phyloP scores from a whole-genome alignment of 2,113 vertebrate genomes.

The Nyctereutes procyonoides region DNA sequence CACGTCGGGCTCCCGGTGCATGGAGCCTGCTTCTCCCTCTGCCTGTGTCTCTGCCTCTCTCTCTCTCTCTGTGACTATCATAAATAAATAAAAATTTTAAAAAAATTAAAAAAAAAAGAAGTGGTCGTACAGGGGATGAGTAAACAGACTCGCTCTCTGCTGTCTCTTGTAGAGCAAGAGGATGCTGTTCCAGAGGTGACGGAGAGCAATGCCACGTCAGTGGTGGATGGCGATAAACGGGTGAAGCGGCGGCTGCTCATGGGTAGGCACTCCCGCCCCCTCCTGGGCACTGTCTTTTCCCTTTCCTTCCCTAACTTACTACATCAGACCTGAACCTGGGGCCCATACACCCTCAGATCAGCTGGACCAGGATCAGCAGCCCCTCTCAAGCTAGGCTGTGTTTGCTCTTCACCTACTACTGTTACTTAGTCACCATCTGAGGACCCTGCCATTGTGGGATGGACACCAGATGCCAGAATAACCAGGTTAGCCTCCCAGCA shows the following conservation, averaged over 20 bases:
- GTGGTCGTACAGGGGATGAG: not conserved
- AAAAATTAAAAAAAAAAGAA: too few species aligned
- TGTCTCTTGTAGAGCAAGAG: slow-evolving; percentile 90
- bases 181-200: slow-evolving; percentile 87
- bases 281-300: not conserved
- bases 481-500: not conserved
- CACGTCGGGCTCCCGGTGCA: too few species aligned
- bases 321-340: not conserved
- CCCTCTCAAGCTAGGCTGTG: not conserved
- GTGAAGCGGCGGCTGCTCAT: slow-evolving; percentile 97
- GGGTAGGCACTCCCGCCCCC: slow-evolving; percentile 89
- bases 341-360: not conserved
- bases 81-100: too few species aligned
- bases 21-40: too few species aligned
- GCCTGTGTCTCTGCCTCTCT: too few species aligned
- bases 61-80: too few species aligned
- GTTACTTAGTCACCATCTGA: not conserved
- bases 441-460: not conserved
- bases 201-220: slow-evolving; percentile 92
- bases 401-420: not conserved
- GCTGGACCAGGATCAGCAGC: not conserved
- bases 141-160: slow-evolving; percentile 15
- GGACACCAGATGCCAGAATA: rapidly evolving
- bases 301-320: not conserved
- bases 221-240: slow-evolving; percentile 95